A percentile compares a stretch with the other conserved stretches of the same genome.
Conservation (phyloP, 2,888 invertebrate species). For the Cheilosia soror region DNA sequence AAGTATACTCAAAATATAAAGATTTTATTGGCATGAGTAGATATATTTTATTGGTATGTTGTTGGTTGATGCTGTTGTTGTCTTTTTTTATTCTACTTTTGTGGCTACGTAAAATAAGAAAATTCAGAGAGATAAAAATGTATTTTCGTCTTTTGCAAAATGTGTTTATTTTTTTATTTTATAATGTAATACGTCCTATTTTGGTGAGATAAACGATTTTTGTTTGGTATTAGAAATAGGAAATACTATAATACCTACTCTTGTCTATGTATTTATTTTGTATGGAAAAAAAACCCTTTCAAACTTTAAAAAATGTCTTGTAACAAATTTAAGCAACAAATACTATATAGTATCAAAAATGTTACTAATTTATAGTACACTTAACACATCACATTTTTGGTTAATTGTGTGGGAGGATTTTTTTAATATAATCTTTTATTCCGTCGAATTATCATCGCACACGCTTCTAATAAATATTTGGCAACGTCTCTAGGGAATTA, state of each 20-base stretch:
- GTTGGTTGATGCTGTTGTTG: not conserved
- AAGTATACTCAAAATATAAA: slow-evolving; percentile 27
- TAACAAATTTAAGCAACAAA: no score
- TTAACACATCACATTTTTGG: slow-evolving; percentile 13
- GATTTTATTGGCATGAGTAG: slow-evolving; percentile 37
- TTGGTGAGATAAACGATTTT: no score
- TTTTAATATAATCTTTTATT: slow-evolving; percentile 23
- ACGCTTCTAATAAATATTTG: slow-evolving; percentile 17
- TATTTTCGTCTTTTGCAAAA: no score
- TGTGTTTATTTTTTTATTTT: no score
- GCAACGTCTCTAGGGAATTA: slow-evolving; percentile 11
- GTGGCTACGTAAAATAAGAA: not conserved
- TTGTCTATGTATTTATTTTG: no score
- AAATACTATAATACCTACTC: no score
- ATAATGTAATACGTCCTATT: no score
- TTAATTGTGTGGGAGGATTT: slow-evolving; percentile 16
- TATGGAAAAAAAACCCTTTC: no score
- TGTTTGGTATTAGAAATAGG: no score
- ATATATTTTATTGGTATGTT: no score
- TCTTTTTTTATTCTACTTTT: not conserved
- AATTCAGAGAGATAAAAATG: not conserved
- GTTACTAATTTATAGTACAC: slow-evolving; percentile 20
- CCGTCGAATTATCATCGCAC: slow-evolving; percentile 17
- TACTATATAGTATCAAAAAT: not conserved
- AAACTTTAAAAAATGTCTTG: no score